phyloP scores from a whole-genome alignment of 2,888 invertebrate species.

The Dolomedes plantarius region DNA sequence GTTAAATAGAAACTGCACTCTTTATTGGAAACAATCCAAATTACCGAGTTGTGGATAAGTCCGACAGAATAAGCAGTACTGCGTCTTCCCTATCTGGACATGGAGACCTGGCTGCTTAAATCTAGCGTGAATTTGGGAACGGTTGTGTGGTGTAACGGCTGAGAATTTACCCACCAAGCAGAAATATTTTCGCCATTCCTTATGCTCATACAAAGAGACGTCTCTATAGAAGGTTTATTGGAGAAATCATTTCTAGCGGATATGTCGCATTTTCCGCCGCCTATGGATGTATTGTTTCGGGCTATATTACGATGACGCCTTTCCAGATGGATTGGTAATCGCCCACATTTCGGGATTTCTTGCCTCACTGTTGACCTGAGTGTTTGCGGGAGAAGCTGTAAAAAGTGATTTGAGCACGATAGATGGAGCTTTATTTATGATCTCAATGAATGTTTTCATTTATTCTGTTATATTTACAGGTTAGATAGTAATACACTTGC shows the following conservation, averaged over 20 bases:
- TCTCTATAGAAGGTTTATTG: slow-evolving; percentile 45
- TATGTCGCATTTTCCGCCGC: slow-evolving; percentile 42
- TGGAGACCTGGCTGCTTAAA: slow-evolving; percentile 34
- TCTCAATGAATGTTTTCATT: too few species aligned
- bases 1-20: slow-evolving; percentile 14
- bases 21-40: slow-evolving; percentile 44
- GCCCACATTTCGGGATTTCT: too few species aligned
- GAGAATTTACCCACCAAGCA: slow-evolving; percentile 35
- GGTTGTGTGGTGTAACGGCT: slow-evolving; percentile 43
- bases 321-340: slow-evolving; percentile 17
- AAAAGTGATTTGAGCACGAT: too few species aligned
- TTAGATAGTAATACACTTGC: too few species aligned
- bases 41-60: slow-evolving; percentile 27
- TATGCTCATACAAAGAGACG: slow-evolving; percentile 45
- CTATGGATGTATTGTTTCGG: slow-evolving; percentile 57
- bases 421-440: too few species aligned
- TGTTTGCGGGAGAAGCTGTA: too few species aligned
- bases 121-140: slow-evolving; percentile 47
- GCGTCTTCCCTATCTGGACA: neutral
- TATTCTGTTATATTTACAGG: too few species aligned
- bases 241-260: slow-evolving; percentile 35
- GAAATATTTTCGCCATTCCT: slow-evolving; percentile 32
- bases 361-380: too few species aligned
- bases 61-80: slow-evolving; percentile 43
- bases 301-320: slow-evolving; percentile 46